Percentiles rank a stretch among this genome's conserved stretches.
phyloP scores from a whole-genome alignment of 2,888 invertebrate genomes.

The Tetanocera ferruginea region DNA sequence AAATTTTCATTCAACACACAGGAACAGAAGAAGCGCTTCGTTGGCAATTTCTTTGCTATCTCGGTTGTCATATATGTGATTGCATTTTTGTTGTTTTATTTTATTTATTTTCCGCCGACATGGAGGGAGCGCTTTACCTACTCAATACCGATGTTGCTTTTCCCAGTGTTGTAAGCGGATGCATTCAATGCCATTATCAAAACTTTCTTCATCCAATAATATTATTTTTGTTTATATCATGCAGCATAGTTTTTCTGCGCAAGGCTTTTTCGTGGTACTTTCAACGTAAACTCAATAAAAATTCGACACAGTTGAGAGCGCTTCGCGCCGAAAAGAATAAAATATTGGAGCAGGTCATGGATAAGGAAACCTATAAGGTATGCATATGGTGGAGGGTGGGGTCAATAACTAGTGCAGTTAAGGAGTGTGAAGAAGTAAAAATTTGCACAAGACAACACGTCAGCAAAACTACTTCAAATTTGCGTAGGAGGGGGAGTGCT shows the following conservation, averaged over 20 bases:
- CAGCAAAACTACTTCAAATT: background rate
- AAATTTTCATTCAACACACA: slow-evolving; percentile 85
- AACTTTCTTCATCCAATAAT: too few species aligned
- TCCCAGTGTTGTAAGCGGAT: slow-evolving; percentile 85
- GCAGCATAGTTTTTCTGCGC: slow-evolving; percentile 83
- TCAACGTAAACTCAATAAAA: slow-evolving; percentile 83
- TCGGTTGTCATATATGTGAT: slow-evolving; percentile 80
- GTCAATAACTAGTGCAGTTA: background rate
- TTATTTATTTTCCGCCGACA: slow-evolving; percentile 83
- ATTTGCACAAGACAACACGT: background rate
- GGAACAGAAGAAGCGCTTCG: slow-evolving; percentile 83
- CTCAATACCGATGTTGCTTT: slow-evolving; percentile 82
- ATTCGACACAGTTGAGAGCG: slow-evolving; percentile 79
- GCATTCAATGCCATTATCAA: background rate
- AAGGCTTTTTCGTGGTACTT: slow-evolving; percentile 90
- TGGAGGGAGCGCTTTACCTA: slow-evolving; percentile 82
- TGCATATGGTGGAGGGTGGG: background rate
- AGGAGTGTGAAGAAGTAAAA: background rate
- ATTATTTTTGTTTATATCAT: slow-evolving; percentile 43
- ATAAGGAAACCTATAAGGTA: slow-evolving; percentile 96
- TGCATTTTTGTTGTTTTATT: slow-evolving; percentile 81
- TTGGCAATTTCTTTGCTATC: slow-evolving; percentile 81
- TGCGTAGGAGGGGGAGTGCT: background rate
- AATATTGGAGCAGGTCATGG: slow-evolving; percentile 95
- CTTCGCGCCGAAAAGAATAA: slow-evolving; percentile 87